Percentiles rank a stretch among this genome's conserved stretches.
Evolutionary conservation across 2,888 invertebrate genomes (phyloP).

Genomic region (Bugula neritina): DNA sequence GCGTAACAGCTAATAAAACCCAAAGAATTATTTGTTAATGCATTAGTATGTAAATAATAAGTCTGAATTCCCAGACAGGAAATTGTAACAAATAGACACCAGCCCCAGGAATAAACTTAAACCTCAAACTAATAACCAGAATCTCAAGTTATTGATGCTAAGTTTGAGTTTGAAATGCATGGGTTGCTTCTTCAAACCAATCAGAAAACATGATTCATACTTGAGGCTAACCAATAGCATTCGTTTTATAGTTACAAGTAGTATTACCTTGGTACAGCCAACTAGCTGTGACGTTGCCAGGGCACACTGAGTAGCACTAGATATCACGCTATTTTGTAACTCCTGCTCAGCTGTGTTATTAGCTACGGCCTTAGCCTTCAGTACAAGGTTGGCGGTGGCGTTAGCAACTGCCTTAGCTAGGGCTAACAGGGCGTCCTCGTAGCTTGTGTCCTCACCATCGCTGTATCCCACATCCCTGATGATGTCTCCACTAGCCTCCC

Average conservation of each 20-base stretch:
- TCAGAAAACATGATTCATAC: too few species aligned
- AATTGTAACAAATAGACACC: too few species aligned
- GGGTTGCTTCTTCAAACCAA: too few species aligned
- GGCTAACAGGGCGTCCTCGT: conserved; percentile 77
- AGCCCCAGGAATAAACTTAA: too few species aligned
- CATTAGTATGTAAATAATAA: too few species aligned
- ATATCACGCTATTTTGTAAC: conserved; percentile 79
- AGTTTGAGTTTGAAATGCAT: too few species aligned
- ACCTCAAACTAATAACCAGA: too few species aligned
- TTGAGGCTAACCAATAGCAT: too few species aligned
- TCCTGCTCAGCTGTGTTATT: conserved; percentile 74
- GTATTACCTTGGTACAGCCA: conserved; percentile 79
- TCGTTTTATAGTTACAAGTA: too few species aligned
- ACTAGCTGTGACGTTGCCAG: conserved; percentile 94
- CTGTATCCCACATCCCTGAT: conserved; percentile 69
- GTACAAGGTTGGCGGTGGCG: conserved; percentile 88
- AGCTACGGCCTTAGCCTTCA: conserved; percentile 93
- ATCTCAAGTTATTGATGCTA: too few species aligned
- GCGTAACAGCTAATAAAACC: neutral
- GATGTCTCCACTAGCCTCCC: conserved; percentile 90
- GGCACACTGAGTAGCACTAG: conserved; percentile 93
- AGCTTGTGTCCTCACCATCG: conserved; percentile 58
- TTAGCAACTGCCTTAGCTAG: conserved; percentile 96
- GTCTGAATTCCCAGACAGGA: too few species aligned
- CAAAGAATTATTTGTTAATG: too few species aligned